Percentiles rank a stretch among this genome's conserved stretches.
phyloP scores from a whole-genome alignment of 2,888 invertebrate species.

The Blastobasis lacticolella region DNA sequence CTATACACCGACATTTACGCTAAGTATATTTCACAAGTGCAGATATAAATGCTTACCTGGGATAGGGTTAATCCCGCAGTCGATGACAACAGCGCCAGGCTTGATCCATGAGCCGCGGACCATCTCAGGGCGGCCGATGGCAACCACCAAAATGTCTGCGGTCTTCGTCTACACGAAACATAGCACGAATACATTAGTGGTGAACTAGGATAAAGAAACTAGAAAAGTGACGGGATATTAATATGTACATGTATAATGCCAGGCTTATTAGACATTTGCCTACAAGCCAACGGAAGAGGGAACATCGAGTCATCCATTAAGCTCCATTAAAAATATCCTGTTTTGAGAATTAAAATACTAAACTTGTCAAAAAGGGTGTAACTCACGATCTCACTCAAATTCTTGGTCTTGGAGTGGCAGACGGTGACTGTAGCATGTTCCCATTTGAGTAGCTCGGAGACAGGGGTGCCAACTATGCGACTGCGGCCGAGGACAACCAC shows the following conservation, averaged over 20 bases:
- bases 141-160: constrained; percentile 98
- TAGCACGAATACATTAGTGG: no score
- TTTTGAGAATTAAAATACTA: no score
- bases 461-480: constrained; percentile 98
- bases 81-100: constrained; percentile 97
- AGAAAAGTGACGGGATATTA: neutral
- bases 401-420: constrained; percentile 95
- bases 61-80: constrained; percentile 97
- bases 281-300: no score
- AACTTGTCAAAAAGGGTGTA: neutral
- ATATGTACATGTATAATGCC: no score
- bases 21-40: no score
- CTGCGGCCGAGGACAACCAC: constrained; percentile 97
- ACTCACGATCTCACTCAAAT: constrained; percentile 83
- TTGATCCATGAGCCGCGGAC: constrained; percentile 98
- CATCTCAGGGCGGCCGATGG: constrained; percentile 91
- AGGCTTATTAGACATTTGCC: no score
- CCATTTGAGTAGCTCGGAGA: constrained; percentile 95
- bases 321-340: no score
- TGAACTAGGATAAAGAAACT: neutral
- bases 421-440: constrained; percentile 97
- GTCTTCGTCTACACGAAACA: constrained; percentile 71
- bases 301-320: no score
- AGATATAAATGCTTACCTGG: constrained; percentile 74
- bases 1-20: no score